Evolutionary conservation across 1,140 invertebrate species (phyloP).

Genomic region (Drosophila parvula): DNA sequence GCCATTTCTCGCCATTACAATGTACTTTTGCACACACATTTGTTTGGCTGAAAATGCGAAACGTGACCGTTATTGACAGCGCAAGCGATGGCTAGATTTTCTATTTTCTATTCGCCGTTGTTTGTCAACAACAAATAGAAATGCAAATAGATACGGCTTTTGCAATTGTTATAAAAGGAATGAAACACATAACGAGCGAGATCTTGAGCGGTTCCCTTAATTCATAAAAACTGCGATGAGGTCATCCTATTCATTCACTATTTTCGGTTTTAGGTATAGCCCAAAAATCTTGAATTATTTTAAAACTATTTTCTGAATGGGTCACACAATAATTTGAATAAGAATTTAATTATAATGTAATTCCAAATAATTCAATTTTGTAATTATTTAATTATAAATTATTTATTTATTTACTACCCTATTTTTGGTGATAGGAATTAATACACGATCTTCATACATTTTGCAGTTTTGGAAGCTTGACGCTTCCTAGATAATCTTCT

Average conservation of each 20-base stretch:
- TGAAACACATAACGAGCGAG: background rate
- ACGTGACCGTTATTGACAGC: slow-evolving; percentile 75
- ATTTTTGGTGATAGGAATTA: background rate
- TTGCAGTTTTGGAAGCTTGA: background rate
- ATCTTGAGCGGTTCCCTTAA: background rate
- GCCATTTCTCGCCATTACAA: slow-evolving; percentile 56
- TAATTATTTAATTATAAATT: no score
- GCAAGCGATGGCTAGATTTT: slow-evolving; percentile 37
- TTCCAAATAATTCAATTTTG: no score
- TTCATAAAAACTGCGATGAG: background rate
- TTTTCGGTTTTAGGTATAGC: background rate
- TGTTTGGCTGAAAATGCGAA: slow-evolving; percentile 56
- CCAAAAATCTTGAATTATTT: background rate
- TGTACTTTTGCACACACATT: slow-evolving; percentile 53
- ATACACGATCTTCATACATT: background rate
- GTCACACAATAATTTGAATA: no score
- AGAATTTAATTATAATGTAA: no score
- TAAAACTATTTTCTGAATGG: background rate
- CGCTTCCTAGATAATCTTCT: background rate
- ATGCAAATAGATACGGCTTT: slow-evolving; percentile 35
- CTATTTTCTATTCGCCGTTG: slow-evolving; percentile 28
- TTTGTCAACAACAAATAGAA: slow-evolving; percentile 40
- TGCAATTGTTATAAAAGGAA: slow-evolving; percentile 1
- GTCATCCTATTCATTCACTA: slow-evolving; percentile 1
- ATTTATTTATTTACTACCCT: background rate